A percentile compares a stretch with the other conserved stretches of the same genome.
phyloP scores from a whole-genome alignment of 2,797 vertebrate species.

The Lacerta viridis region DNA sequence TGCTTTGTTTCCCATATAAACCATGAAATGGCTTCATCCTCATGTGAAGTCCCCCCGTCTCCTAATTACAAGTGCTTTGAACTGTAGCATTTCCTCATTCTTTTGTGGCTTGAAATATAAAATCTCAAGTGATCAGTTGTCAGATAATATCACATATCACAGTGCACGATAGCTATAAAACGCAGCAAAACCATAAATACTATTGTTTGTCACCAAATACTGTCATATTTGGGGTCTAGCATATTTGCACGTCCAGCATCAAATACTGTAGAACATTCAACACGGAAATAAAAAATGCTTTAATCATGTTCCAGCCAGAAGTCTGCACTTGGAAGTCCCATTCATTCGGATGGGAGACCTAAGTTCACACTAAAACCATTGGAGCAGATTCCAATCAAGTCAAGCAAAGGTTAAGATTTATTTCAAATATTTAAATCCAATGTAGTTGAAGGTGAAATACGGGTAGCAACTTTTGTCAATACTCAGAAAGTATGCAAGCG shows the following conservation, averaged over 20 bases:
- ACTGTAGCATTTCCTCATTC: background rate
- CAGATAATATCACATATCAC: background rate
- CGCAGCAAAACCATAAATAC: background rate
- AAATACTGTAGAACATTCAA: background rate
- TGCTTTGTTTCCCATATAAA: constrained; percentile 47
- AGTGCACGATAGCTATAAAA: background rate
- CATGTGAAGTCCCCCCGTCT: background rate
- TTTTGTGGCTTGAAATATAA: background rate
- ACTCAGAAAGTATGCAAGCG: background rate
- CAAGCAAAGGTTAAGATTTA: background rate
- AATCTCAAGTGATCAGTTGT: background rate
- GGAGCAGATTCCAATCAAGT: background rate
- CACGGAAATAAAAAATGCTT: too few species aligned
- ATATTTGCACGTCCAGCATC: background rate
- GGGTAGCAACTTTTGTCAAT: background rate
- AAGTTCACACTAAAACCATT: background rate
- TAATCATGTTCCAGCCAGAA: background rate
- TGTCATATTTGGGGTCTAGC: too few species aligned
- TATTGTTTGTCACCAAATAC: too few species aligned
- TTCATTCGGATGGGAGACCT: background rate
- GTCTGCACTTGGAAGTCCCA: background rate
- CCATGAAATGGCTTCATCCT: constrained; percentile 40
- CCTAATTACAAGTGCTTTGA: background rate
- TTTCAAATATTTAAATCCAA: background rate
- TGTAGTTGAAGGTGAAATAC: background rate